Evolutionary conservation across 2,113 vertebrate species (phyloP), one percentile per base, ranked within the genome.

Genomic region (Girardinichthys multiradiatus): DNA sequence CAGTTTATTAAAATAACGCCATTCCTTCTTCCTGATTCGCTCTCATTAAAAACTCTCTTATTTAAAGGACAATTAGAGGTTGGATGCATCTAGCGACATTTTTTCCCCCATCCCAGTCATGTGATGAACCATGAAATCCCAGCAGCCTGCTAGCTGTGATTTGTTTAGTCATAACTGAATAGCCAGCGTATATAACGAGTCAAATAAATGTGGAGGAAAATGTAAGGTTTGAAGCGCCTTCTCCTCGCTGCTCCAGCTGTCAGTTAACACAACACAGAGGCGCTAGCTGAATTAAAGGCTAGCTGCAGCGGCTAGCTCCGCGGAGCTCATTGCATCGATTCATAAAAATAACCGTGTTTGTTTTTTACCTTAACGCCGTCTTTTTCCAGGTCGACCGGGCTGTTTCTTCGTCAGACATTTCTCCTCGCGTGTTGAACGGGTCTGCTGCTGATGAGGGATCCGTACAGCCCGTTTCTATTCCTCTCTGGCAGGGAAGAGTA

Each of bases 301-400:
- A 90, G 79, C 79, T 42, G 1, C 65, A 4, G 37, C 28, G 21
- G 79, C 68, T 87, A 86, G 71, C 66, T 1, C 0, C 29, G 30
- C 31, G 17, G 42, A 45, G 42, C 14, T 45, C 42, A 5, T 4
- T 17, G 42, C 42, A 45, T 45, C 28, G 31, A 13, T 70, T 51
- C 17, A 21, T 30, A 27, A 42, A 21, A 30, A 57, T 31, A 13
- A 29, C 3, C 5, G 10, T 19, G 0, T 26, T 39, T 6, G 8
- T 8, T 64, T 64, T 35, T 26, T 84, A 91, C 91, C 90, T 81
- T 42, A 92, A 66, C 42, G 58, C 3, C 3, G 63, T 64, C 61
- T 57, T 74, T 78, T 26, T 85, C 28, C 54, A 70, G 2, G 68
- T 74, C 33, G 79, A 81, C 85, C 63, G 61, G 42, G 82, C 78